These are phyloP conservation scores for Venustaconcha ellipsiformis DNA, from an alignment of 1,140 invertebrate species.

Conservation along the genomic window DNA sequence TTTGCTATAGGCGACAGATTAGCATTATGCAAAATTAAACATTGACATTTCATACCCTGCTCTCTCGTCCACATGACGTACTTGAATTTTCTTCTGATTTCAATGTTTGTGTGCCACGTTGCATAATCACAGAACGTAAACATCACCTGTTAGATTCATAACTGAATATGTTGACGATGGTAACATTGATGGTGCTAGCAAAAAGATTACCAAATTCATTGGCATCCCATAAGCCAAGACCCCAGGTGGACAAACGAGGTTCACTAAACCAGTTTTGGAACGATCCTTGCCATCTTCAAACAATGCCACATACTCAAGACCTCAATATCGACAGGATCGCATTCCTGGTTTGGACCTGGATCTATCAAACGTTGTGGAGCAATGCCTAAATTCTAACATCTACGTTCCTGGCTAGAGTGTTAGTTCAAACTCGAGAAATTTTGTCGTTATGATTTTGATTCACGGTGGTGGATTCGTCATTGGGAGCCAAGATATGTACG, in stretches of 20 bases:
- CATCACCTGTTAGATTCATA: too few relatives aligned
- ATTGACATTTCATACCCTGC: too few relatives aligned
- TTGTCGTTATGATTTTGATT: slow-evolving; percentile 43
- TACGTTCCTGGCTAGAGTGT: slow-evolving; percentile 77
- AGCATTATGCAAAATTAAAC: too few relatives aligned
- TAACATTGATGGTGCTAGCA: slow-evolving; percentile 4
- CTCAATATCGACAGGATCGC: slow-evolving; percentile 89
- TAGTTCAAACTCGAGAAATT: slow-evolving; percentile 30
- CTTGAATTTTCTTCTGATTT: too few relatives aligned
- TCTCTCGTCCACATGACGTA: too few relatives aligned
- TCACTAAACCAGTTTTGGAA: slow-evolving; percentile 84
- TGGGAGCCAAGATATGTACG: slow-evolving; percentile 23
- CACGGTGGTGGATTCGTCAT: slow-evolving; percentile 40
- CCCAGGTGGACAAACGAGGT: slow-evolving; percentile 86
- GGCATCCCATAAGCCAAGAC: slow-evolving; percentile 94
- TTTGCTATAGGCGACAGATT: too few relatives aligned
- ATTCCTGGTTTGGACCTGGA: slow-evolving; percentile 69
- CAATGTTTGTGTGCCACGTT: too few relatives aligned
- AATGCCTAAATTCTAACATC: slow-evolving; percentile 54
- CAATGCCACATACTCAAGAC: slow-evolving; percentile 78
- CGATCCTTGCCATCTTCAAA: slow-evolving; percentile 79
- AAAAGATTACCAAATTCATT: slow-evolving; percentile 88
- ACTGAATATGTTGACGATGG: not conserved
- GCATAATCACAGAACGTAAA: too few relatives aligned
- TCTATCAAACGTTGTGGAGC: slow-evolving; percentile 36